phyloP scores from a whole-genome alignment of 2,888 invertebrate genomes.

The Habroteleia sp. region DNA sequence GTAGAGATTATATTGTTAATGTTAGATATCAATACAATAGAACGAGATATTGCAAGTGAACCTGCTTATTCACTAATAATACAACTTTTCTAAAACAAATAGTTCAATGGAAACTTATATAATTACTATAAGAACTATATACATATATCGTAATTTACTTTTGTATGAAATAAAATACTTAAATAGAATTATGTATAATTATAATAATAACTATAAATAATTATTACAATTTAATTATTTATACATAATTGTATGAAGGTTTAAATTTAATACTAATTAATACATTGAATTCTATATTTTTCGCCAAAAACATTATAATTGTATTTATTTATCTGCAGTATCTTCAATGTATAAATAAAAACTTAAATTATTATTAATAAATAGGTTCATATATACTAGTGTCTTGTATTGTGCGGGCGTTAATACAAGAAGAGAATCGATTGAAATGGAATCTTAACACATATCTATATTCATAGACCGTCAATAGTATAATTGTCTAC shows the following conservation, averaged over 20 bases:
- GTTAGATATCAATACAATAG: constrained; percentile 27
- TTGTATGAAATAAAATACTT: no score
- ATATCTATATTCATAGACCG: constrained; percentile 57
- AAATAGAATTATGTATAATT: no score
- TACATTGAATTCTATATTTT: no score
- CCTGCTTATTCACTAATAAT: constrained; percentile 4
- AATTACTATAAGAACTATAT: no score
- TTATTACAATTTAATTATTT: no score
- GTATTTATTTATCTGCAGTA: background rate
- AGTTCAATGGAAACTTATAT: background rate
- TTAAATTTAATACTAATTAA: no score
- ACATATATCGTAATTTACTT: no score
- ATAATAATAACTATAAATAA: no score
- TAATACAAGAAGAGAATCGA: constrained; percentile 55
- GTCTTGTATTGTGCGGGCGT: constrained; percentile 36
- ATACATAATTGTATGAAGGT: no score
- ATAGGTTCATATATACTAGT: constrained; percentile 17
- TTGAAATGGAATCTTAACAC: constrained; percentile 51
- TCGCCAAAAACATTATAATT: no score
- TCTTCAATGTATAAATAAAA: no score
- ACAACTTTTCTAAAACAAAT: background rate
- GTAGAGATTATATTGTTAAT: constrained; percentile 21
- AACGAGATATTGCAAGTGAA: constrained; percentile 10
- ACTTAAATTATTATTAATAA: no score
- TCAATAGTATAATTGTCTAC: constrained; percentile 56